Conservation (phyloP, 2,113 vertebrate genomes). For the Salvelinus namaycush region DNA sequence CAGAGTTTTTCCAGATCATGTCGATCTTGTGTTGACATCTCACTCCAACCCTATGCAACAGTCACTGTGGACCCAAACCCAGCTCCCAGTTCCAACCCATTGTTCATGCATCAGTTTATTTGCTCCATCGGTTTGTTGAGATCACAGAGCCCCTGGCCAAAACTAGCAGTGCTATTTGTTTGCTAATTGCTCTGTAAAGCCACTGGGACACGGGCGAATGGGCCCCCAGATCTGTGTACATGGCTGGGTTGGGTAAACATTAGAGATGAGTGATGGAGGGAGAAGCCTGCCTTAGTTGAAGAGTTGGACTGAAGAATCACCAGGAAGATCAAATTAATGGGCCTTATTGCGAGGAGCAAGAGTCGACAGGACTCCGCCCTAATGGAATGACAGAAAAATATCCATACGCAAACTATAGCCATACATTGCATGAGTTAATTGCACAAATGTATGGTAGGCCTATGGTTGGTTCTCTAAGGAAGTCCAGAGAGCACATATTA, state of each 20-base stretch:
- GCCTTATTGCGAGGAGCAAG: not conserved
- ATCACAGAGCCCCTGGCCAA: slow-evolving; percentile 18
- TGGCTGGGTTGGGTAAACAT: slow-evolving; percentile 34
- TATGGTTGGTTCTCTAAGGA: too few relatives aligned
- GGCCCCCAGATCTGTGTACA: slow-evolving; percentile 25
- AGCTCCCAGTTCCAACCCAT: not conserved
- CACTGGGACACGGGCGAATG: slow-evolving; percentile 38
- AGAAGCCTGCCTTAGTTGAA: slow-evolving; percentile 16
- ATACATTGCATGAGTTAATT: too few relatives aligned
- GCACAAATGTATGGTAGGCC: too few relatives aligned
- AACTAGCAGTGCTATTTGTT: slow-evolving; percentile 39
- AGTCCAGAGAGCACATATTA: too few relatives aligned
- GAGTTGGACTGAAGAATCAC: not conserved
- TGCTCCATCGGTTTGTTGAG: slow-evolving; percentile 5
- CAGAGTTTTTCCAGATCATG: not conserved
- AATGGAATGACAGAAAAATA: not conserved
- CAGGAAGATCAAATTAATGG: too few relatives aligned
- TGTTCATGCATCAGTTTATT: slow-evolving; percentile 13
- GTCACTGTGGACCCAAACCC: not conserved
- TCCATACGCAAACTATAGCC: too few relatives aligned
- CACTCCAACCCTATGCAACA: not conserved
- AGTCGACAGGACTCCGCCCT: too few relatives aligned
- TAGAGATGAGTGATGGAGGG: slow-evolving; percentile 4
- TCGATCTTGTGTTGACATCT: not conserved
- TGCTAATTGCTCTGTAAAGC: slow-evolving; percentile 29